Base-by-base conservation (phyloP, 2,113 vertebrate species). In the Carassius auratus region DNA sequence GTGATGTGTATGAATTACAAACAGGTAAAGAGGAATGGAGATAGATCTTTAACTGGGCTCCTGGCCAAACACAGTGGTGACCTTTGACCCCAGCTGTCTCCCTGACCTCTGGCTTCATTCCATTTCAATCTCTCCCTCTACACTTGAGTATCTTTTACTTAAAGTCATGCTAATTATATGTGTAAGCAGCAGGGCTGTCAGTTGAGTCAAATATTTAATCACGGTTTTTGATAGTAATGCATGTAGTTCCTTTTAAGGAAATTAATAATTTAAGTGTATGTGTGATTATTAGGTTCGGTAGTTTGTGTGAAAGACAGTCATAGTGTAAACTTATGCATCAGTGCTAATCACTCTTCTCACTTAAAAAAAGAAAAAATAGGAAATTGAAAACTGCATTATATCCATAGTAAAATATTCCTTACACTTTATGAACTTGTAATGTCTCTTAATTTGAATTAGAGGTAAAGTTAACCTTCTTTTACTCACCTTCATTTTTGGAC, bases 11-110 rank as follows among this genome's bases (percentile, higher is more conserved):
- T n/a, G 14, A 52, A 26, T 33, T 23, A 21, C 62, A 57, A 30
- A 68, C 36, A 66, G 30, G 23, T 52, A 15, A 38, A 14, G n/a
- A 69, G 30, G 55, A 81, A 77, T 9, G 7, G 73, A 76, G 30
- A 59, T 68, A 30, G 74, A 76, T 55, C 45, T 61, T 55, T 75
- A 52, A 68, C 71, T 57, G 69, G 71, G 81, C 74, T 68, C 23
- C 50, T 68, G 76, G 38, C 73, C 59, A 77, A 86, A 61, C 30
- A 77, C 19, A 59, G 17, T 50, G 17, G 1, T 83, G 61, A 50
- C 61, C 75, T 71, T 42, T 85, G 75, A 68, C 17, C 5, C n/a
- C n/a, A 59, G 2, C 3, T 21, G 17, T 10, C 52, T 66, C 5
- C 42, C 71, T 76, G 75, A 19, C n/a, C 71, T 19, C 48, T 45